Conservation (phyloP, 2,888 invertebrate genomes). For the Lasioglossum vierecki region DNA sequence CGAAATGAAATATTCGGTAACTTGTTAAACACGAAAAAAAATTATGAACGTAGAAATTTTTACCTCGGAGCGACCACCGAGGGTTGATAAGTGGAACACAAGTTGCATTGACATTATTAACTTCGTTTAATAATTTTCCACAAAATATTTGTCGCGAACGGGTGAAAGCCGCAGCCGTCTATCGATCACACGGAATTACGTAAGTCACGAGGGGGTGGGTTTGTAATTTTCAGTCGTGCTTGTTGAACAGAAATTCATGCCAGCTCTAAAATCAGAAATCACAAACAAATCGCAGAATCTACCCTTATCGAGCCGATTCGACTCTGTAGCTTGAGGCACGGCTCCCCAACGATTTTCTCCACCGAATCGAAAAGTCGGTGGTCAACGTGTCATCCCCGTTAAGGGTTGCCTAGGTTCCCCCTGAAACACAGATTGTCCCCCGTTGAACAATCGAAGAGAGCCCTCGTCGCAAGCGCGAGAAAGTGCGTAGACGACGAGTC, state of each 20-base stretch:
- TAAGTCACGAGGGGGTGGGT: background rate
- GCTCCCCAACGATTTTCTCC: background rate
- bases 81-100: too few relatives aligned
- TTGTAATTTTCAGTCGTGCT: too few relatives aligned
- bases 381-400: conserved; percentile 5
- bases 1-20: background rate
- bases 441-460: conserved; percentile 2
- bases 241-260: too few relatives aligned
- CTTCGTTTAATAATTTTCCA: too few relatives aligned
- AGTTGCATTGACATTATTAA: too few relatives aligned
- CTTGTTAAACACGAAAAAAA: too few relatives aligned
- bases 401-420: background rate
- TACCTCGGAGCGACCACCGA: too few relatives aligned
- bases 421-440: background rate
- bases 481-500: background rate
- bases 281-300: background rate
- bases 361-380: background rate
- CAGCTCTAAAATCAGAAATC: background rate
- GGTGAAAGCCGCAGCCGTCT: background rate
- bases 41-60: too few relatives aligned
- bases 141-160: background rate
- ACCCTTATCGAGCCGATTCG: background rate
- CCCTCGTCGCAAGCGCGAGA: background rate
- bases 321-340: background rate
- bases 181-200: background rate